These are phyloP conservation scores for Anticlea derivata DNA, from an alignment of 2,888 invertebrate species.

Conservation along the genomic window DNA sequence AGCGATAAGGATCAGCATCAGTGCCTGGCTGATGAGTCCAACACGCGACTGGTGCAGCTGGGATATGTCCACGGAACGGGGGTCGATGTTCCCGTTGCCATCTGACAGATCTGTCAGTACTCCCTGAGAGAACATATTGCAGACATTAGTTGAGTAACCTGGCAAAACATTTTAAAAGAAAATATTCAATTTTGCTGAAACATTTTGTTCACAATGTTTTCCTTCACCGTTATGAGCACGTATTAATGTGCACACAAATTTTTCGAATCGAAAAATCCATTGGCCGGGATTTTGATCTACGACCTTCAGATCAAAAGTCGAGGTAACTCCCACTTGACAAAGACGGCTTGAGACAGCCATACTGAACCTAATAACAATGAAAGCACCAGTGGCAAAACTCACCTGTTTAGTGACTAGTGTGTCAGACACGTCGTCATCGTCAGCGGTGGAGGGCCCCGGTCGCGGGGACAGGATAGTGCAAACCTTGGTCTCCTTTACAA, in stretches of 20 bases:
- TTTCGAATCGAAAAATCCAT: neutral
- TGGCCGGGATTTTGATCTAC: no score
- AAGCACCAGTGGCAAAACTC: no score
- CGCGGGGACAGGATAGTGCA: slow-evolving; percentile 83
- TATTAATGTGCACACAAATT: no score
- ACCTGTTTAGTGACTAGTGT: slow-evolving; percentile 81
- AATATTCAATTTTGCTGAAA: no score
- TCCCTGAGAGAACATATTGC: slow-evolving; percentile 48
- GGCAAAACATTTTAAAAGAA: no score
- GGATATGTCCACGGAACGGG: slow-evolving; percentile 88
- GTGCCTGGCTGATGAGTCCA: slow-evolving; percentile 94
- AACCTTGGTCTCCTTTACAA: slow-evolving; percentile 88
- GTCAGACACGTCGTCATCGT: slow-evolving; percentile 80
- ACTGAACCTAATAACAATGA: no score
- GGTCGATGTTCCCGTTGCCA: slow-evolving; percentile 64
- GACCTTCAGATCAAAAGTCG: no score
- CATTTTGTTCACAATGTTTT: neutral
- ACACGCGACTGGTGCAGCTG: slow-evolving; percentile 96
- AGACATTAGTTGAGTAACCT: no score
- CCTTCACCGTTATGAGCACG: neutral
- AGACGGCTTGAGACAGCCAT: neutral
- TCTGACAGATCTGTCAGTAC: slow-evolving; percentile 68
- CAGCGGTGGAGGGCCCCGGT: slow-evolving; percentile 66
- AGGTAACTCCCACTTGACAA: no score
- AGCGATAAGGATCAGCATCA: slow-evolving; percentile 94